Evolutionary conservation across 2,888 invertebrate genomes (phyloP), one percentile per base, ranked within the genome.

Genomic region (Acleris sparsana): DNA sequence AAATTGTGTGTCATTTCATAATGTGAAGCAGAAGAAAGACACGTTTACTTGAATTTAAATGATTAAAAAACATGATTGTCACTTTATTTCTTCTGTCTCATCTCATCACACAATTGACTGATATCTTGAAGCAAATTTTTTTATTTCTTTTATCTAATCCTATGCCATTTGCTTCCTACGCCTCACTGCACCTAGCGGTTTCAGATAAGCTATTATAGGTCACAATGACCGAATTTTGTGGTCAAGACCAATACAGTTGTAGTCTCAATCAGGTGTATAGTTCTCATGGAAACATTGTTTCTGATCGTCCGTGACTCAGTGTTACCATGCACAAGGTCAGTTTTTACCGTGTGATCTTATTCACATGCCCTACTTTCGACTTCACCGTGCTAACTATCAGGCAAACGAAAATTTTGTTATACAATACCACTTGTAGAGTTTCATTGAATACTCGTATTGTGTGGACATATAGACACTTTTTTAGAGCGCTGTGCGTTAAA

Each of bases 361-460:
- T 73, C 73, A 71, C 74, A 70, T 79, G 86, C 75, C 84, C 88
- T 79, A 88, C 84, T 87, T 88, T 85, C 78, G 70, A 72, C 71
- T 71, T 70, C 69, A 72, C 74, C 68, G 80, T 83, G 85, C 79
- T 87, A 87, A 87, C 79, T 48, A 53, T 46, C 55, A 33, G 16
- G 49, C 62, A 62, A 51, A 25, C 20, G 55, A 61, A 67, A 62
- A 51, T 67, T 22, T 48, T 33, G 29, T 39, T 20, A 59, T 43
- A 49, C 53, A n/a, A n/a, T 44, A 44, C 33, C 11, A 33, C 33
- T 33, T 11, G 33, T 44, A 44, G 43, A 43, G 6, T 44, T n/a
- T 5, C 11, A 33, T 33, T 11, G n/a, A n/a, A n/a, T n/a, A n/a
- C n/a, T 2, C 9, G 2, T 9, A 6, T 29, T 6, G 7, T 7